Percentiles rank a stretch among this genome's conserved stretches.
Evolutionary conservation across 2,888 invertebrate genomes (phyloP).

Genomic region (Chloroclysta siterata): DNA sequence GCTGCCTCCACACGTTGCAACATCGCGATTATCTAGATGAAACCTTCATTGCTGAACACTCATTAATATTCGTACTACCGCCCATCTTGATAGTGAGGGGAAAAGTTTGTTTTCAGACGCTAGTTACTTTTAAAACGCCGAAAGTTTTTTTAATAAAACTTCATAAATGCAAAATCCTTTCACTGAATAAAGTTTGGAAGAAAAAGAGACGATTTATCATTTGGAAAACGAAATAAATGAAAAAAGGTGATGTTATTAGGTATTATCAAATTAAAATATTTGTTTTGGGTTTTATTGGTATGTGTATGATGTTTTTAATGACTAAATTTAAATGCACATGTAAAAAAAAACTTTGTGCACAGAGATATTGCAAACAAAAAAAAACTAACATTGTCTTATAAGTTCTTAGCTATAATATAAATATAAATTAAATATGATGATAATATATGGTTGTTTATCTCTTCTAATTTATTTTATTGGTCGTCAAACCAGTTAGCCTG

Average conservation of each 20-base stretch:
- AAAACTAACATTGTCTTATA: background rate
- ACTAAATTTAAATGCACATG: too few species aligned
- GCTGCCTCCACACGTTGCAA: constrained; percentile 50
- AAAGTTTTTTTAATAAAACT: too few species aligned
- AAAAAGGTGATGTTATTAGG: too few species aligned
- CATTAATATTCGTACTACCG: constrained; percentile 52
- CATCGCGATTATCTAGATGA: constrained; percentile 55
- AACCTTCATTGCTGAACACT: constrained; percentile 49
- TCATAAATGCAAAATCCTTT: too few species aligned
- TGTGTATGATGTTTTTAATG: too few species aligned
- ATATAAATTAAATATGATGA: background rate
- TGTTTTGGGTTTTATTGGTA: too few species aligned
- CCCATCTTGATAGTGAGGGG: constrained; percentile 37
- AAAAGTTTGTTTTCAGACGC: background rate
- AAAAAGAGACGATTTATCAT: too few species aligned
- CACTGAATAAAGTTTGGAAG: too few species aligned
- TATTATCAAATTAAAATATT: too few species aligned
- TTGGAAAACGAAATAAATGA: too few species aligned
- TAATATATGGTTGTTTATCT: background rate
- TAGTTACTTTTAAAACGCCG: background rate
- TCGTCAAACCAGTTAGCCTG: constrained; percentile 1
- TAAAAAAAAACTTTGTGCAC: too few species aligned
- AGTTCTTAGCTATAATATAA: background rate
- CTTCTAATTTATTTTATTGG: constrained; percentile 6
- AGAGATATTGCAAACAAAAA: too few species aligned